phyloP scores from a whole-genome alignment of 1,140 invertebrate species.

The Pogonomyrmex californicus region DNA sequence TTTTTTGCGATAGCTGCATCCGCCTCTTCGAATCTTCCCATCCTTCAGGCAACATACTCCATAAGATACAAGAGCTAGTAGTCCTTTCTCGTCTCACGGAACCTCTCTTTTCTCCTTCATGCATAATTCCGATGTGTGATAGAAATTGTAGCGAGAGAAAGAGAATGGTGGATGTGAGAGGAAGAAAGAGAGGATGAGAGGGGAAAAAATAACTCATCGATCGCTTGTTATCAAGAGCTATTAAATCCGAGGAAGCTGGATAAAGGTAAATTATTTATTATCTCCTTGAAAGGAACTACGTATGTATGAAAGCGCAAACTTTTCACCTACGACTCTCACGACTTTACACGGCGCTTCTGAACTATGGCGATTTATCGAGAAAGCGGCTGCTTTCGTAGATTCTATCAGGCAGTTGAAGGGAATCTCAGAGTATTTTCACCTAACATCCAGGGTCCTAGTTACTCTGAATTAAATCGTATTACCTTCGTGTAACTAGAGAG shows the following conservation, averaged over 20 bases:
- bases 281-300: conserved; percentile 32
- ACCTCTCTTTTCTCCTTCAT: conserved; percentile 55
- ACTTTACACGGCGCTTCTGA: neutral
- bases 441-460: conserved; percentile 20
- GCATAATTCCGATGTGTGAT: conserved; percentile 74
- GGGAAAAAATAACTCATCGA: conserved; percentile 66
- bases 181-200: neutral
- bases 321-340: conserved; percentile 13
- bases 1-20: conserved; percentile 42
- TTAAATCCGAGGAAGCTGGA: conserved; percentile 45
- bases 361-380: conserved; percentile 32
- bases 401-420: conserved; percentile 22
- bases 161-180: neutral
- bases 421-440: conserved; percentile 15
- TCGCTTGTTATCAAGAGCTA: conserved; percentile 68
- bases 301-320: conserved; percentile 26
- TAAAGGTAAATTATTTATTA: conserved; percentile 73
- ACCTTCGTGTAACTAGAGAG: conserved; percentile 38
- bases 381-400: conserved; percentile 36
- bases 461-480: conserved; percentile 61
- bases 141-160: conserved; percentile 69
- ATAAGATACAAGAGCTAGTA: conserved; percentile 58
- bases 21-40: conserved; percentile 39
- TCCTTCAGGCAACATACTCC: conserved; percentile 52
- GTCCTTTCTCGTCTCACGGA: conserved; percentile 39